Percentiles rank a stretch among this genome's conserved stretches.
These are phyloP conservation scores for Propithecus perrieri DNA, from an alignment of 2,797 vertebrate genomes.

Conservation along the genomic window DNA sequence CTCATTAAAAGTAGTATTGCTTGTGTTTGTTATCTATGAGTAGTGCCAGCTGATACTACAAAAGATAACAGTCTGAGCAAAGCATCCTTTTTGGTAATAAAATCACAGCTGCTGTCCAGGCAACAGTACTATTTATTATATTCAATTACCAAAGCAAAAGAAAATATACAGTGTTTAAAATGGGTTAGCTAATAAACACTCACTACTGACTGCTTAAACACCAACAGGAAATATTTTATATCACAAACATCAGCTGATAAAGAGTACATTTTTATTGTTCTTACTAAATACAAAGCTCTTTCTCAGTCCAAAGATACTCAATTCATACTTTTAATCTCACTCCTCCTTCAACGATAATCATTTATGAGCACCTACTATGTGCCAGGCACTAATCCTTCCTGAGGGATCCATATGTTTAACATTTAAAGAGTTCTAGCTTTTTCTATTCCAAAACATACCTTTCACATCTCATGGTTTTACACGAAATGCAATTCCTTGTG, in stretches of 20 bases:
- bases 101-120: slow-evolving; percentile 29
- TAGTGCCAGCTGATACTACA: not conserved
- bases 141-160: slow-evolving; percentile 43
- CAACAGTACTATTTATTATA: slow-evolving; percentile 31
- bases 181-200: not conserved
- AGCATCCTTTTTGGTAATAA: not conserved
- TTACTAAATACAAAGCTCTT: not conserved
- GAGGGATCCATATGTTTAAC: not conserved
- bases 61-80: slow-evolving; percentile 3
- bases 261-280: slow-evolving; percentile 13
- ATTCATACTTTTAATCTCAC: not conserved
- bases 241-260: not conserved
- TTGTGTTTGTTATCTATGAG: slow-evolving; percentile 2
- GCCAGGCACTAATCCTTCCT: not conserved
- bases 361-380: not conserved
- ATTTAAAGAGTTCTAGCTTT: not conserved
- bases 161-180: slow-evolving; percentile 47
- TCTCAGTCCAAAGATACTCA: not conserved
- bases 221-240: slow-evolving; percentile 24
- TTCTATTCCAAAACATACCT: not conserved
- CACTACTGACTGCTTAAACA: not conserved
- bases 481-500: not conserved
- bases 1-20: slow-evolving; percentile 25
- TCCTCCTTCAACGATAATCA: not conserved
- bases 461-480: not conserved